Base-by-base conservation (phyloP, 2,888 invertebrate species). In the Drosophila meridionalis region DNA sequence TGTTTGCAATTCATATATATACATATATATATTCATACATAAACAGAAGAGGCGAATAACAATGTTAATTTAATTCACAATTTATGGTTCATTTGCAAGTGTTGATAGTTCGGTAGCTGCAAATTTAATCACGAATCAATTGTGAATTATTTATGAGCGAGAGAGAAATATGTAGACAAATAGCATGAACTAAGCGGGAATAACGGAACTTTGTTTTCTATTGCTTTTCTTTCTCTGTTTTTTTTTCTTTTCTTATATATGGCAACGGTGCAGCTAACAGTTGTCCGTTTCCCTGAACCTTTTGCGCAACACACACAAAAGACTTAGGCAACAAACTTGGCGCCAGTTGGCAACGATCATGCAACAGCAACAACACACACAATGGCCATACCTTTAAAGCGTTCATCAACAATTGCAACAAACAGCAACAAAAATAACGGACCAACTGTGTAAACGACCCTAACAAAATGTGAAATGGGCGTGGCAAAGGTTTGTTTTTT, bases 271-370 rank as follows among this genome's bases (percentile, higher is more conserved):
- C 26, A 40, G 57, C 36, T 50, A 62, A 72, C 73, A 43, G 64
- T 65, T 78, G 62, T 67, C 32, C 30, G 52, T 60, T 61, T 62
- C 69, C 69, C 58, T 56, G 34, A 75, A 80, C 61, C 75, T 66
- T 83, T 89, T 84, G 73, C 89, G 73, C 88, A 87, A 82, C 59
- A 48, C 47, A 82, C 57, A 86, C 87, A 86, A 90, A 90, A 90
- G 90, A 85, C 85, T 85, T 86, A 73, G 87, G 85, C 87, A 85
- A 85, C 90, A 76, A 90, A 86, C 85, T 88, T 75, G 85, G 86
- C 72, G 89, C 89, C 87, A 86, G 73, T 80, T 88, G 87, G 75
- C 83, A 88, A 72, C 50, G 36, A 76, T 75, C 87, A 78, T 73
- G 78, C 86, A 89, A 75, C 69, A 80, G 45, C 56, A 55, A 20